A percentile compares a stretch with the other conserved stretches of the same genome.
phyloP scores from a whole-genome alignment of 2,113 vertebrate genomes.

The Chloropsis hardwickii region DNA sequence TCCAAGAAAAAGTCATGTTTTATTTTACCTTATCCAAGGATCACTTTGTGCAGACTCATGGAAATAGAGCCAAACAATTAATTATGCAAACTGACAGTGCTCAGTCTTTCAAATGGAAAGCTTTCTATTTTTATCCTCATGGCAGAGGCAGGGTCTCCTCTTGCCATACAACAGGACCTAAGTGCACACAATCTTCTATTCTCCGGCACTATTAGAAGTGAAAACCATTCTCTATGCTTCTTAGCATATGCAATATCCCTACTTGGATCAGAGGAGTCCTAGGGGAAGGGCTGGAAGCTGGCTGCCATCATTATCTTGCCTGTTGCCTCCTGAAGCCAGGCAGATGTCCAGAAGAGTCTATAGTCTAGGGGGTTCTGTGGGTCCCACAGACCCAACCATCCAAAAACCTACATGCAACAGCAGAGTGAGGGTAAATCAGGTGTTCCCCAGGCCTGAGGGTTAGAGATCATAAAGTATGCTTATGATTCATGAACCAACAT shows the following conservation, averaged over 20 bases:
- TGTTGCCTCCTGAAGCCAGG: not conserved
- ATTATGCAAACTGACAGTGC: not conserved
- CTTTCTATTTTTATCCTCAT: not conserved
- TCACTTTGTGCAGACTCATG: not conserved
- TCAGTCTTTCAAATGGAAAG: not conserved
- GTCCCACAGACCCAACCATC: not conserved
- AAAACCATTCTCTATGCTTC: not conserved
- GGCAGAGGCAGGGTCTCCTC: not conserved
- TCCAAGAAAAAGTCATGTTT: not conserved
- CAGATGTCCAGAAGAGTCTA: not conserved
- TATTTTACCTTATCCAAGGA: not conserved
- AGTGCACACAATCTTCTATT: not conserved
- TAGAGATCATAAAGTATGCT: not conserved
- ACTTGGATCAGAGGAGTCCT: not conserved
- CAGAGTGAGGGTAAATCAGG: not conserved
- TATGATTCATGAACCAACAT: not conserved
- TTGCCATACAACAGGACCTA: not conserved
- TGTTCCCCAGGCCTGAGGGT: not conserved
- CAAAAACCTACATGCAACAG: not conserved
- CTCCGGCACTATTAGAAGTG: not conserved
- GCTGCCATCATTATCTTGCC: not conserved
- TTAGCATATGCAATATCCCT: not conserved
- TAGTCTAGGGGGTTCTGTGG: not conserved
- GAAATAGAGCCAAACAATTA: not conserved
- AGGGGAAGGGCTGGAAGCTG: not conserved